Base-by-base conservation (phyloP, 2,888 invertebrate genomes). In the Diadegma fenestrale region DNA sequence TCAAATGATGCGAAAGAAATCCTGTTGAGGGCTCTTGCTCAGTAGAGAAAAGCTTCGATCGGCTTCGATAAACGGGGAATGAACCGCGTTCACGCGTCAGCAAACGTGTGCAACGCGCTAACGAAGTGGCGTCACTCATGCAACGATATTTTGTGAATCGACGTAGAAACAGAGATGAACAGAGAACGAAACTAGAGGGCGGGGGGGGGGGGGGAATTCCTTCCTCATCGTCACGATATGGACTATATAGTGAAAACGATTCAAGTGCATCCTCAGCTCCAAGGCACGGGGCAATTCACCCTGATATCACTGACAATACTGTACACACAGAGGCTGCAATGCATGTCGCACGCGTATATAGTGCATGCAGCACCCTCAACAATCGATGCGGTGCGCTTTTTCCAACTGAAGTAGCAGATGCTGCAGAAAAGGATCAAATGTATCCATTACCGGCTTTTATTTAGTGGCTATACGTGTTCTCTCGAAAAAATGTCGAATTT, bases 381-480 rank as follows among this genome's bases (percentile, higher is more conserved):
- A 48, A 66, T 41, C 51, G 17, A 58, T 26, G 19, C 51, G 37
- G 19, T 22, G 22, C n/a, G 45, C 48, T 66, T 54, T 66, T 66
- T 64, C 64, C 79, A 51, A 72, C 68, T 72, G 76, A 61, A 79
- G 79, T 84, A 69, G 78, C 78, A 68, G 85, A 76, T 66, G 51
- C 80, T 63, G 73, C 69, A 77, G 80, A 84, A 80, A 82, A 61
- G 77, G 64, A 82, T 82, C 58, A 66, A 86, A 84, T 85, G 63
- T 85, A 83, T 86, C 81, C 81, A 83, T 85, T 86, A 77, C 43
- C 22, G 37, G 12, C 30, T 72, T 71, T 26, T 63, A 66, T 30
- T 33, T 26, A 51, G 76, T 26, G 45, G 19, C 19, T 19, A 43
- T 33, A 58, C 26, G 37, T 58, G 69, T 37, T 33, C 64, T 33